These are phyloP conservation scores for Orcinus orca DNA, from an alignment of 2,113 vertebrate species.

Conservation along the genomic window DNA sequence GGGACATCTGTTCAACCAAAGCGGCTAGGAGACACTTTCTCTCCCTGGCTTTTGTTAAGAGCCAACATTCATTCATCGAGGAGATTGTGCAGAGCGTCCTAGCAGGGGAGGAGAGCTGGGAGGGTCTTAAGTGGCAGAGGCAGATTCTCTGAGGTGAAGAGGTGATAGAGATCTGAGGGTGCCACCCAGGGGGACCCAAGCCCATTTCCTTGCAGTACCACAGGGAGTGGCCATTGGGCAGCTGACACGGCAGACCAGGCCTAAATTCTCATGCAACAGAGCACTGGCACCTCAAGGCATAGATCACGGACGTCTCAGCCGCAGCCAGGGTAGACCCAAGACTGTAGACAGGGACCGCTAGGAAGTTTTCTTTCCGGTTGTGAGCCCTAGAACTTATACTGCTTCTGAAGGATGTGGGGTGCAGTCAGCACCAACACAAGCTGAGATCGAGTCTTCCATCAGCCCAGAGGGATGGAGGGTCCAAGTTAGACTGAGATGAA, in stretches of 20 bases:
- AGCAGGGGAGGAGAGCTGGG: neutral
- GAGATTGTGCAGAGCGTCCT: neutral
- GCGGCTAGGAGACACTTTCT: neutral
- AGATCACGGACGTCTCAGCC: too few species aligned
- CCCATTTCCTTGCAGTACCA: neutral
- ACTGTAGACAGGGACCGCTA: neutral
- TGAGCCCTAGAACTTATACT: neutral
- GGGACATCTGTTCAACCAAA: neutral
- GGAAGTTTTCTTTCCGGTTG: neutral
- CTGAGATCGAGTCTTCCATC: neutral
- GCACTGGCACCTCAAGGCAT: neutral
- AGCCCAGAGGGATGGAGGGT: neutral
- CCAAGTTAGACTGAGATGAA: neutral
- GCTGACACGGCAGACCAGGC: neutral
- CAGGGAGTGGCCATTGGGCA: neutral
- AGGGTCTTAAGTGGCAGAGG: neutral
- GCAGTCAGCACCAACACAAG: neutral
- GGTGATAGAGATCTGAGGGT: neutral
- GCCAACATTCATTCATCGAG: neutral
- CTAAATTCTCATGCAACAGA: neutral
- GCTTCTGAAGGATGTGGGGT: neutral
- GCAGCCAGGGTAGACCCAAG: neutral
- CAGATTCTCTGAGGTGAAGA: neutral
- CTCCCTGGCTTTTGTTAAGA: neutral
- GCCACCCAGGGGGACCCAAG: too few species aligned